These are phyloP conservation scores for Caradrina clavipalpis DNA, from an alignment of 2,888 invertebrate species.

Conservation along the genomic window DNA sequence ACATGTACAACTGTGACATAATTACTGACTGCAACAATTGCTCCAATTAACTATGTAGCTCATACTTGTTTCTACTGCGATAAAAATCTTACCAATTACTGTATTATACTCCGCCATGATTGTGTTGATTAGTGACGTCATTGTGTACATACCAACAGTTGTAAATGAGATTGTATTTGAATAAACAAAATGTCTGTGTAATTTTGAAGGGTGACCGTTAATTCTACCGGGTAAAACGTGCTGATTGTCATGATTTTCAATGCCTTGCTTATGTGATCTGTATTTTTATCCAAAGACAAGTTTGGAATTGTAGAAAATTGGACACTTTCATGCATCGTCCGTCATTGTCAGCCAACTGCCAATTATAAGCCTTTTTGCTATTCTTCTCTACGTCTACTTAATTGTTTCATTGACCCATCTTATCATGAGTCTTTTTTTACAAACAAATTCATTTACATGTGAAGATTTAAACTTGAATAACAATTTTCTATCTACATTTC, in stretches of 20 bases:
- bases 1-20: conserved; percentile 48
- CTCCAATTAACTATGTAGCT: conserved; percentile 58
- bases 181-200: neutral
- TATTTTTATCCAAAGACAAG: no score
- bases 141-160: neutral
- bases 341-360: no score
- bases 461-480: no score
- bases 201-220: neutral
- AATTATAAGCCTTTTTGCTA: no score
- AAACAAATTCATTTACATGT: no score
- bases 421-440: no score
- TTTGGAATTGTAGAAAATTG: no score
- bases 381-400: no score
- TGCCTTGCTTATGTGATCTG: no score
- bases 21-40: conserved; percentile 53
- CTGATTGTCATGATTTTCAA: neutral
- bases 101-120: conserved; percentile 44
- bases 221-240: neutral
- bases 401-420: no score
- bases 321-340: no score
- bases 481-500: neutral
- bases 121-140: conserved; percentile 42
- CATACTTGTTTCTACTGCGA: conserved; percentile 58
- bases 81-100: conserved; percentile 63
- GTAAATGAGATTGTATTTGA: conserved; percentile 2